Base-by-base conservation (phyloP, 1,140 invertebrate genomes). In the Sipha flava region DNA sequence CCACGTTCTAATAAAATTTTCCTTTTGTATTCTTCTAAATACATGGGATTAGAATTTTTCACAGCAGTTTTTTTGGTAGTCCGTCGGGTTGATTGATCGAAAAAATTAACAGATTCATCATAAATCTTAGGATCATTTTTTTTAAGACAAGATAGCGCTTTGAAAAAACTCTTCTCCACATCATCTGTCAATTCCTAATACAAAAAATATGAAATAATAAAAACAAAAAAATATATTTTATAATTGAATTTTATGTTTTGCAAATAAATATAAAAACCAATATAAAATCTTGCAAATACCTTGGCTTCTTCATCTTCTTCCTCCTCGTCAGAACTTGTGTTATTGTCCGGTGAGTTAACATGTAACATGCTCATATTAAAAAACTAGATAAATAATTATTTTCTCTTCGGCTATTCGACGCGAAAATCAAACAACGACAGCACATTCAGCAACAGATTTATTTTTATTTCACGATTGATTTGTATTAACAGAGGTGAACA, bases 121-220 rank as follows among this genome's bases (percentile, higher is more conserved):
- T 97, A 97, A 81, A 97, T 96, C 82, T 88, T 89, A 0, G 95
- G 93, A 88, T 97, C 93, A 85, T 94, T 94, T 40, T 90, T 93
- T 85, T 97, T 98, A 7, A 98, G 85, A 79, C 89, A 91, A 1
- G 95, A 88, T 1, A 97, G 85, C 0, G 95, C 93, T 86, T 93
- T 94, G 6, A 94, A 91, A 85, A 97, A 98, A 72, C 93, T 90
- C 83, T 92, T 91, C 83, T 98, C 95, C 52, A 94, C 87, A 81
- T 91, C 88, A 81, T 89, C 85, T 80, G 88, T 88, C 34, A 88
- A 83, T 82, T 85, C 86, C 81, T 84, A 57, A 29, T n/a, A 82
- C 79, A 79, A 18, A 31, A 16, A 23, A 40, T n/a, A n/a, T n/a
- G n/a, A 72, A 14, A n/a, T 40, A 7, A 26, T 49, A n/a, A 49